Conservation (phyloP, 2,113 vertebrate genomes). For the Tretioscincus oriximinensis region DNA sequence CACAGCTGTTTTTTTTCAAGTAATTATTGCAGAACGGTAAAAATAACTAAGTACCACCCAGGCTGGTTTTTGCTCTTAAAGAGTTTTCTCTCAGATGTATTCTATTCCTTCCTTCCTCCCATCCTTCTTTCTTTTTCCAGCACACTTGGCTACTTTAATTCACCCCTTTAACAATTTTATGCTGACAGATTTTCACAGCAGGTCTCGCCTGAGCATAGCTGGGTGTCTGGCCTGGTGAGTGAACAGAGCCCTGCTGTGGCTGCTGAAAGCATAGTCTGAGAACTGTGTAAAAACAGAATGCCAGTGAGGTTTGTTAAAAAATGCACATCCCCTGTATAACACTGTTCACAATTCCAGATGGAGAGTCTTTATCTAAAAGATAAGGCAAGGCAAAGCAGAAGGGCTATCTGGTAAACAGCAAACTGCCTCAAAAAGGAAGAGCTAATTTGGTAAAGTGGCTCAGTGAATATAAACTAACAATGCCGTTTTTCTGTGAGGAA, state of each 20-base stretch:
- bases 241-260: neutral
- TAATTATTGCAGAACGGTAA: neutral
- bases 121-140: too few species aligned
- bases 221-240: neutral
- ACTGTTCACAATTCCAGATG: neutral
- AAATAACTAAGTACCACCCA: neutral
- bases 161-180: slow-evolving; percentile 3
- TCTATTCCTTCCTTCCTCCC: too few species aligned
- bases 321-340: neutral
- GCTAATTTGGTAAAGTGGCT: neutral
- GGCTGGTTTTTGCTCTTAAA: neutral
- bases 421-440: neutral
- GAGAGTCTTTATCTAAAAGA: neutral
- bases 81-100: neutral
- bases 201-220: neutral
- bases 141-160: neutral
- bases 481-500: neutral
- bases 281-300: neutral
- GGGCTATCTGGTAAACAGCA: neutral
- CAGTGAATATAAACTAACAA: neutral
- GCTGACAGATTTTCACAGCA: slow-evolving; percentile 8
- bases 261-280: neutral
- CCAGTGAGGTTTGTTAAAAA: neutral
- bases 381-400: neutral
- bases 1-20: neutral